Conservation (phyloP, 2,888 invertebrate species). For the Hemaris fuciformis region DNA sequence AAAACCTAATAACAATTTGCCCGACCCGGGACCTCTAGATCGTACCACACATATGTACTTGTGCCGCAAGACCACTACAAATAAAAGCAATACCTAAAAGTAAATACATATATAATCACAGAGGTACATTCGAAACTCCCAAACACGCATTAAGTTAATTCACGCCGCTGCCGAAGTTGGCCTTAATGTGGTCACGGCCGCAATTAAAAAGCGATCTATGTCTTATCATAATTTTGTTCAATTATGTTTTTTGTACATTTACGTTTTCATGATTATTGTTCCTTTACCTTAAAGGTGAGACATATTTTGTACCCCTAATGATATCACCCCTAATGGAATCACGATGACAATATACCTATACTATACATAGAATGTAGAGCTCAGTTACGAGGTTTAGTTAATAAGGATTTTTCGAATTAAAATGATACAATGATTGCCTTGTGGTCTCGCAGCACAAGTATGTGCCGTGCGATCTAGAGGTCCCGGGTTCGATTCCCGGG, state of each 20-base stretch:
- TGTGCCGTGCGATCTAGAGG: no score
- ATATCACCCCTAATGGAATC: not conserved
- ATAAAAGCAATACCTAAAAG: not conserved
- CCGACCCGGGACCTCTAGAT: no score
- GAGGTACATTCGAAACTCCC: not conserved
- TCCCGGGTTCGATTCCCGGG: no score
- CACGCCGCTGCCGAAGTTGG: not conserved
- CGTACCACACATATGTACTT: no score
- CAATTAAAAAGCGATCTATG: slow-evolving; percentile 8
- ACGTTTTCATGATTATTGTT: not conserved
- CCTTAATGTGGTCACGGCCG: not conserved
- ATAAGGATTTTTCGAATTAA: no score
- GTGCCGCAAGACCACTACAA: no score
- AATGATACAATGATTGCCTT: no score
- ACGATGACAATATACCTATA: no score
- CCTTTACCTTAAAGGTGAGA: not conserved
- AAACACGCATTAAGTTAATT: slow-evolving; percentile 9
- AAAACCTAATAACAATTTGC: no score
- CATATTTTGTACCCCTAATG: not conserved
- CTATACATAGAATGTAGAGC: no score
- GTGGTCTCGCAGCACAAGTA: no score
- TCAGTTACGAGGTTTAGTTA: no score
- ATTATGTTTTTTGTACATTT: not conserved
- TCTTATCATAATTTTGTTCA: slow-evolving; percentile 2
- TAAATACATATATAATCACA: slow-evolving; percentile 3